Evolutionary conservation across 2,113 vertebrate species (phyloP), one percentile per base, ranked within the genome.

Genomic region (Chloroceryle aenea): DNA sequence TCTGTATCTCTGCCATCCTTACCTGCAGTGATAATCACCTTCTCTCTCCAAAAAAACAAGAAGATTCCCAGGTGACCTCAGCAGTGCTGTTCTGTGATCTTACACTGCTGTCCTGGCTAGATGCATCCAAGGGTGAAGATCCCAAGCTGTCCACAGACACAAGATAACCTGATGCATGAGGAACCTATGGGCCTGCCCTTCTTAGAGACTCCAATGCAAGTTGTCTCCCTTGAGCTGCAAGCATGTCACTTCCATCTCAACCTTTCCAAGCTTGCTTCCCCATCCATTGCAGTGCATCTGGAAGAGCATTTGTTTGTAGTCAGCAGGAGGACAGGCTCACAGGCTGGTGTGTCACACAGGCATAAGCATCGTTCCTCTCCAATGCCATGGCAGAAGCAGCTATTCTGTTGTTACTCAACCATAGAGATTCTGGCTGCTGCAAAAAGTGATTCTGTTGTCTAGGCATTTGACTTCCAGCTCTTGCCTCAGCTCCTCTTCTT

Each of bases 81-180:
- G 58, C 3, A 0, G 36, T 12, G 42, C 10, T 48, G 10, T 25
- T 63, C 32, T 2, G 4, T 14, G 27, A 25, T 26, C 36, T 52
- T 15, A 30, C 32, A 12, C 43, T 1, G 0, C 43, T 3, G 0
- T 30, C 67, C 71, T 40, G 32, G 53, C 38, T 32, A 22, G 34
- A 63, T 1, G 1, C 0, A 0, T 13, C 36, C 0, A 3, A 48
- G 61, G 8, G 18, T 0, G 16, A 10, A 17, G 32, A 23, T n/a
- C 18, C 32, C 9, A 38, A 55, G 50, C 47, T 6, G 0, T 9
- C 14, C 40, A n/a, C 0, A 0, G 48, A 32, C 2, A 1, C 0
- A 3, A 48, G 32, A 47, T 0, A 45, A 32, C 12, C 36, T 13
- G 56, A 47, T 3, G 9, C 48, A 34, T 0, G 2, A 22, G 48